A percentile compares a stretch with the other conserved stretches of the same genome.
Evolutionary conservation across 1,140 invertebrate species (phyloP).

Genomic region (Conopomorpha cramerella): DNA sequence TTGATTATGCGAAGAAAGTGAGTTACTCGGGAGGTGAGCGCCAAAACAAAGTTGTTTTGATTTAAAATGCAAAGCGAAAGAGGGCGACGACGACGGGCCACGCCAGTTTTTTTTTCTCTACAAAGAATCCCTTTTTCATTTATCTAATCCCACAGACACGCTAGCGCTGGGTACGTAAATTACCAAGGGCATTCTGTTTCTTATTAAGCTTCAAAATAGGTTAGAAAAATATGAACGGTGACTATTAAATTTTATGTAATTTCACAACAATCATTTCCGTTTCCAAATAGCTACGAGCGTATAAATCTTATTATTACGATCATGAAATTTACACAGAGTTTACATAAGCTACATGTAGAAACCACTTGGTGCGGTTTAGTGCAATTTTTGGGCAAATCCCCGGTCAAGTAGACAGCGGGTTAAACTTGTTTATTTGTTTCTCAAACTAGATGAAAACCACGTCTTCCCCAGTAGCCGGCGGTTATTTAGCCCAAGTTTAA

Average conservation of each 20-base stretch:
- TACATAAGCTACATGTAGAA: too few species aligned
- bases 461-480: too few species aligned
- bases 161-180: constrained; percentile 12
- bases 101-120: constrained; percentile 9
- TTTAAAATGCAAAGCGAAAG: constrained; percentile 51
- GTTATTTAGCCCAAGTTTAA: constrained; percentile 33
- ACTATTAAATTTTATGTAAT: too few species aligned
- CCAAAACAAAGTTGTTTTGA: constrained; percentile 51
- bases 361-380: too few species aligned
- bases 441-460: not conserved
- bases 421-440: not conserved
- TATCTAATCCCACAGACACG: constrained; percentile 34
- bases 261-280: too few species aligned
- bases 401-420: not conserved
- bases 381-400: not conserved
- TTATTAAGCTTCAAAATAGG: too few species aligned
- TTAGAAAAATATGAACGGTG: too few species aligned
- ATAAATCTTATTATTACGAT: too few species aligned
- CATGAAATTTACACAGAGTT: too few species aligned
- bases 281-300: too few species aligned
- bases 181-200: too few species aligned
- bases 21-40: constrained; percentile 26
- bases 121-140: constrained; percentile 30
- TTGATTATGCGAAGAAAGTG: constrained; percentile 44
- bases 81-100: constrained; percentile 16